phyloP scores from a whole-genome alignment of 2,888 invertebrate genomes.

The Ellobium chinense region DNA sequence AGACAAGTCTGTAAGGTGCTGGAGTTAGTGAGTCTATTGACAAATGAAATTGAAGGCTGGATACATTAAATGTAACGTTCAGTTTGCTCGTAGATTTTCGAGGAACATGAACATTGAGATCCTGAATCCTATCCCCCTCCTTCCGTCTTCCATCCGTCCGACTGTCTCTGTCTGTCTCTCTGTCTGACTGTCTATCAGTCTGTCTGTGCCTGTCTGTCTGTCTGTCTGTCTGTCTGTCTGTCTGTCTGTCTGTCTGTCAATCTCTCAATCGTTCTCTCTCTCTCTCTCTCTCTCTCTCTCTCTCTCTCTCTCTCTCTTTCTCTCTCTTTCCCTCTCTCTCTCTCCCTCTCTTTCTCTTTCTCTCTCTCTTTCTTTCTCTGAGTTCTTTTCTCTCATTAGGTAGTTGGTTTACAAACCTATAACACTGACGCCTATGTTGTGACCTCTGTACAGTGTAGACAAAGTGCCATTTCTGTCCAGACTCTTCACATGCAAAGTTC shows the following conservation, averaged over 20 bases:
- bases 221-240: not conserved
- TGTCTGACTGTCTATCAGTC: not conserved
- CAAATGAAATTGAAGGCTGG: too few relatives aligned
- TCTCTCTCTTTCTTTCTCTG: not conserved
- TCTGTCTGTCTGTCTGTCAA: not conserved
- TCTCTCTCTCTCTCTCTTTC: not conserved
- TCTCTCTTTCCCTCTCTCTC: not conserved
- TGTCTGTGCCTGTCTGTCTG: not conserved
- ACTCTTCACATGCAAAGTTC: slow-evolving; percentile 60
- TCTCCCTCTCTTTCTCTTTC: slow-evolving; percentile 6
- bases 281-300: not conserved
- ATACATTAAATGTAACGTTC: too few relatives aligned
- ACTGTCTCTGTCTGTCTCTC: not conserved
- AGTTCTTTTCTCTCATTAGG: not conserved
- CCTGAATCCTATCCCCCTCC: not conserved
- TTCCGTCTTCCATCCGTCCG: not conserved
- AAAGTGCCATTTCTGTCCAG: slow-evolving; percentile 58
- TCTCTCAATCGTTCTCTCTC: not conserved
- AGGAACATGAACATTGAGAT: too few relatives aligned
- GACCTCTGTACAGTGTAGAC: slow-evolving; percentile 56
- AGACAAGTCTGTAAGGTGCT: too few relatives aligned
- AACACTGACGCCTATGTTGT: slow-evolving; percentile 56
- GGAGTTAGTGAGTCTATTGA: too few relatives aligned
- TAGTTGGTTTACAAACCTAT: too few relatives aligned
- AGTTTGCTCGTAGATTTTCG: too few relatives aligned